Evolutionary conservation across 2,797 vertebrate species (phyloP).

Genomic region (Anguilla obscura): DNA sequence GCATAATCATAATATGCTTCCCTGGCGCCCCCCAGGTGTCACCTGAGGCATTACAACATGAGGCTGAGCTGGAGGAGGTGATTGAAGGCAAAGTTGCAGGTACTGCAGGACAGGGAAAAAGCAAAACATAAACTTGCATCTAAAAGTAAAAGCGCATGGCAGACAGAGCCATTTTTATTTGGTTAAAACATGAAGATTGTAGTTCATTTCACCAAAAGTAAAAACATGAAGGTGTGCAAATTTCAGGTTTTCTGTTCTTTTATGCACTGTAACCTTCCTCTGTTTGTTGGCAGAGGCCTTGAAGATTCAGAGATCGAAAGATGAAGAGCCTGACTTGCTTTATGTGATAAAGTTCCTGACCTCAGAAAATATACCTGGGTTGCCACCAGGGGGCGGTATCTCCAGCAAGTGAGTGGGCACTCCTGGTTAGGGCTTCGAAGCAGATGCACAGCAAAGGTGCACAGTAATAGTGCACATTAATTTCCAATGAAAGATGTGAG

Average conservation of each 20-base stretch:
- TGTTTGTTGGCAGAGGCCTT: conserved; percentile 64
- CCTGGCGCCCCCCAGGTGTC: conserved; percentile 72
- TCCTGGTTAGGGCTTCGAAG: not conserved
- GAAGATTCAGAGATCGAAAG: conserved; percentile 64
- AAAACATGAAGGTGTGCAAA: no score
- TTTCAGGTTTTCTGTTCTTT: not conserved
- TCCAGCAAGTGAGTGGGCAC: conserved; percentile 73
- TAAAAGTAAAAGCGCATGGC: not conserved
- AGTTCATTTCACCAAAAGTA: not conserved
- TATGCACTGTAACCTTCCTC: not conserved
- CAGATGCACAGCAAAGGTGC: not conserved
- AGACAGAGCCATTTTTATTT: not conserved
- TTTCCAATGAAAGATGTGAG: not conserved
- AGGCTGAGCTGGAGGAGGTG: conserved; percentile 66
- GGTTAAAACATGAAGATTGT: not conserved
- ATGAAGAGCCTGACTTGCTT: conserved; percentile 69
- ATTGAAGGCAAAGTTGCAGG: conserved; percentile 77
- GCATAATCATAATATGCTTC: conserved; percentile 80
- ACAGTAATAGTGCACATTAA: not conserved
- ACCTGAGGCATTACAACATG: conserved; percentile 71
- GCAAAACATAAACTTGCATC: not conserved
- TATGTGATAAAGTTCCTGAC: conserved; percentile 74
- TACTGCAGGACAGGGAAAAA: conserved; percentile 42
- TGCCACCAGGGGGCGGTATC: conserved; percentile 81
- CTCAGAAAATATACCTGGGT: conserved; percentile 69